Base-by-base conservation (phyloP, 2,797 vertebrate species). In the Enteromius viviparus region DNA sequence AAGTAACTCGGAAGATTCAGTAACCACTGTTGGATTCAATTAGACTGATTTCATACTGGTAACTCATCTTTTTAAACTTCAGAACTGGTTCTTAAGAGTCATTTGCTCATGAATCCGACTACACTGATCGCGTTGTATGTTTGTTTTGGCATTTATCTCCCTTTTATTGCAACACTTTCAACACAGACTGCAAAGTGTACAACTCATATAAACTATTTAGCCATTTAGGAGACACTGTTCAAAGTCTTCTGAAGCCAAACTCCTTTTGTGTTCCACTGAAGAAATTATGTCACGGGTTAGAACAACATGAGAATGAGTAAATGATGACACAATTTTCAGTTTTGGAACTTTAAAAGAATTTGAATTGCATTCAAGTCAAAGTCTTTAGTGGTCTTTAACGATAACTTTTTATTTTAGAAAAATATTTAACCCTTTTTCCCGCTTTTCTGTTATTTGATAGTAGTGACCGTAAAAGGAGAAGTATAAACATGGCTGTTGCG, bases 401-500 rank as follows among this genome's bases (percentile, higher is more conserved):
- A 51, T 51, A 26, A 47, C 26, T 21, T 32, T 34, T 4, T 34
- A 34, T 34, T 34, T 34, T 34, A 34, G 4, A 4, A 34, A 34
- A 34, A 49, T 2, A 32, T 71, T 5, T 5, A 29, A 9, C 45
- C 5, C 2, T 1, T 32, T 78, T 66, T n/a, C 23, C 6, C 37
- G 8, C 53, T 15, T 78, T 34, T 53, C 21, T 17, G n/a, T 37
- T 69, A 68, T 72, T 19, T 80, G 77, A 72, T 47, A 58, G 45
- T 55, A 40, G 55, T n/a, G 47, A 66, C 60, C 77, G 58, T 76
- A 60, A 77, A 68, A 42, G 15, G 58, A 29, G 62, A 74, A 45
- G 14, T 64, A 42, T 32, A 45, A 34, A 69, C 19, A 78, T 29
- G 60, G 53, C 10, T 37, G 8, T 71, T 53, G n/a, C 51, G 78